Conservation (phyloP, 2,797 vertebrate genomes). For the Xenops minutus region DNA sequence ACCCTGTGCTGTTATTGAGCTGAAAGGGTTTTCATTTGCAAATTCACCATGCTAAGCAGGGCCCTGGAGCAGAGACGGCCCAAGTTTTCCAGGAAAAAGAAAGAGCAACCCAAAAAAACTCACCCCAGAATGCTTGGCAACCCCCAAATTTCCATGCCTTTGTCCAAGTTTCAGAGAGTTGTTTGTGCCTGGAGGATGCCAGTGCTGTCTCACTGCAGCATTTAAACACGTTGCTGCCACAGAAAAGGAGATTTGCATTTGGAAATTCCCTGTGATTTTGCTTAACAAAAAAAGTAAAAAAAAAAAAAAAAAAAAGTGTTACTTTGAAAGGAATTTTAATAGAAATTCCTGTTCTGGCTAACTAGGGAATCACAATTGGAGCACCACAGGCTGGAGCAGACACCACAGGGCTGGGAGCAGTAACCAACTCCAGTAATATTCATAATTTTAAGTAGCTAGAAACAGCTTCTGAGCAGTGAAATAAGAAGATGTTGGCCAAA, state of each 20-base stretch:
- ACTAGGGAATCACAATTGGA: neutral
- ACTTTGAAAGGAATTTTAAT: neutral
- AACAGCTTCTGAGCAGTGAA: neutral
- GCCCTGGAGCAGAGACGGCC: neutral
- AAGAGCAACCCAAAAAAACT: neutral
- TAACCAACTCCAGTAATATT: neutral
- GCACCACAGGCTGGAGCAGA: neutral
- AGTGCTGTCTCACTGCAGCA: neutral
- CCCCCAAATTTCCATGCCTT: neutral
- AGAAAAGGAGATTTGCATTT: neutral
- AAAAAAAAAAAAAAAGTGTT: neutral
- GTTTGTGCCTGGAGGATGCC: slow-evolving; percentile 3
- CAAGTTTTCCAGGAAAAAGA: neutral
- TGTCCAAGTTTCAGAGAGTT: neutral
- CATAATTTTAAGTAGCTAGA: neutral
- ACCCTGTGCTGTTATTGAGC: neutral
- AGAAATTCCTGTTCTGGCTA: neutral
- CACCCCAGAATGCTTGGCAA: neutral
- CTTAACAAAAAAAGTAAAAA: neutral
- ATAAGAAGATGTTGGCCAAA: neutral
- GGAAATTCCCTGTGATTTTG: neutral
- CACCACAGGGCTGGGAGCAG: neutral
- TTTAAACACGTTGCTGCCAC: neutral
- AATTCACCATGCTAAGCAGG: neutral
- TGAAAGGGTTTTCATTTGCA: neutral